phyloP scores from a whole-genome alignment of 2,888 invertebrate species.

The Miltochrista miniata region DNA sequence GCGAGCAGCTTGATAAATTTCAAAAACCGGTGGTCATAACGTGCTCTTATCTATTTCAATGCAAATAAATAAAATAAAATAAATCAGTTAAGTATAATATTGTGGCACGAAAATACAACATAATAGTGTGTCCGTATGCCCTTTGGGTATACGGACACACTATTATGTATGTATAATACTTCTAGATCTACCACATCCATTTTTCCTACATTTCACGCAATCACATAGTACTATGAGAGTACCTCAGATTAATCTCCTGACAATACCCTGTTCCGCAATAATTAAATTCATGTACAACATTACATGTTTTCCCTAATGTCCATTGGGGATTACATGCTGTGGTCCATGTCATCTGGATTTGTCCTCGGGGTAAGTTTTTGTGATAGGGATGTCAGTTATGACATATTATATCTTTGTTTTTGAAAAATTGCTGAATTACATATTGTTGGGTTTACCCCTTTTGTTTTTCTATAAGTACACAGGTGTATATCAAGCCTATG shows the following conservation, averaged over 20 bases:
- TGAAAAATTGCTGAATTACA: background rate
- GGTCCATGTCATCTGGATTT: constrained; percentile 3
- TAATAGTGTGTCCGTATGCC: too few species aligned
- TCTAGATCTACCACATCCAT: background rate
- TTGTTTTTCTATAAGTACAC: too few species aligned
- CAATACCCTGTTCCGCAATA: constrained; percentile 25
- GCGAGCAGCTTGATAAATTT: too few species aligned
- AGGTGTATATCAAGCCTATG: too few species aligned
- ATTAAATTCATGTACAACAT: constrained; percentile 42
- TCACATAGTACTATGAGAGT: constrained; percentile 12
- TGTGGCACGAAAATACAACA: too few species aligned
- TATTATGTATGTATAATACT: too few species aligned
- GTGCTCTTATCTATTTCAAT: too few species aligned
- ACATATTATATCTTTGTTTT: background rate
- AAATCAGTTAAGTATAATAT: too few species aligned
- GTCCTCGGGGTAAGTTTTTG: constrained; percentile 4
- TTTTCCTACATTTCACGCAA: background rate
- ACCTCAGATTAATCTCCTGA: constrained; percentile 28
- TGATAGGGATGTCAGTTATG: constrained; percentile 2
- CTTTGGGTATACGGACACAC: too few species aligned
- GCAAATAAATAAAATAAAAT: too few species aligned
- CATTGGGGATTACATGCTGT: constrained; percentile 7
- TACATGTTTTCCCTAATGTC: constrained; percentile 8
- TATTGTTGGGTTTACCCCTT: background rate
- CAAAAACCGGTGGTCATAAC: too few species aligned